Evolutionary conservation across 2,888 invertebrate species (phyloP), one percentile per base, ranked within the genome.

Genomic region (Drosophila flavopinicola): DNA sequence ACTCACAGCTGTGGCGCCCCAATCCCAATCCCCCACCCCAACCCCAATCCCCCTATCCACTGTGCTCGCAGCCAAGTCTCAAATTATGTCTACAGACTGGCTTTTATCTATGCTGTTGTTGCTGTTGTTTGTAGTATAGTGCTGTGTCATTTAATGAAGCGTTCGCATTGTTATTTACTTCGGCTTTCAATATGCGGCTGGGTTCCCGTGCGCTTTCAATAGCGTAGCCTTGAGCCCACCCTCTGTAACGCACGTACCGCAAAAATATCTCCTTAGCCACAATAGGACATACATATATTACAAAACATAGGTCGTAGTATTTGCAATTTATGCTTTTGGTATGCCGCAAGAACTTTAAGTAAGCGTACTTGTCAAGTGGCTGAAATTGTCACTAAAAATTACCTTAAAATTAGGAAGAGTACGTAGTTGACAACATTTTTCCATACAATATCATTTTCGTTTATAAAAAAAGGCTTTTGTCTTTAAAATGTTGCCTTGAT

Each of bases 121-220:
- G 23, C 29, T 24, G 24, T 51, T 30, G 24, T 53, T 38, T 24
- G 15, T 56, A 33, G 37, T 29, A 37, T 56, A 53, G 65, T 83
- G 83, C 78, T 37, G 53, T 61, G 67, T 87, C 88, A 85, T 85
- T 68, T 85, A 85, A 80, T 87, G 86, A 87, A 85, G 72, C 70
- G 48, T 54, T 64, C 71, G 41, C 59, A 54, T 69, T 72, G 77
- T 76, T 65, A 56, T 72, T 65, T 52, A 76, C 71, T 47, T 54
- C 35, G 45, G 47, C 59, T 61, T 47, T 60, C 78, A 65, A 78
- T 66, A 57, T 56, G 37, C 23, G 54, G 13, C 5, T 38, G 13
- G 71, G 53, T 53, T 58, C 30, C 37, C 45, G 42, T 42, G 67
- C 49, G 58, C 42, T 72, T 56, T 39, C 45, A 64, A 60, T 65